phyloP scores from a whole-genome alignment of 2,888 invertebrate species.

The Flexamia atlantica region DNA sequence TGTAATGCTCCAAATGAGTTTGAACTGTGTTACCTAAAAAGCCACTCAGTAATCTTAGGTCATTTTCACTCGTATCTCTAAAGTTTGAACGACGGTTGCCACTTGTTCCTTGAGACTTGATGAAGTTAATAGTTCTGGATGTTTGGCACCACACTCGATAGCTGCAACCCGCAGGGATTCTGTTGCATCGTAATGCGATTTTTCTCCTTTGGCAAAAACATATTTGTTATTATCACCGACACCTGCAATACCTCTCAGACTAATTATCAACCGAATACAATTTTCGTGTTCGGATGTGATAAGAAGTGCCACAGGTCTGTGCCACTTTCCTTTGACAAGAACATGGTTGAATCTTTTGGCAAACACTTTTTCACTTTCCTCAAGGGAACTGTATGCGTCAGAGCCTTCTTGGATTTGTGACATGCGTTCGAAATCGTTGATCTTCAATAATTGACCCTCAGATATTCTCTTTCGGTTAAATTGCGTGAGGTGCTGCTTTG shows the following conservation, averaged over 20 bases:
- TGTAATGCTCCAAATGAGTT: not conserved
- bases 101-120: not conserved
- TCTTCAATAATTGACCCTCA: not conserved
- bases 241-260: not conserved
- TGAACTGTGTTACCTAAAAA: not conserved
- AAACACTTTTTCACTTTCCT: not conserved
- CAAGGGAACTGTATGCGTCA: not conserved
- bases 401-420: not conserved
- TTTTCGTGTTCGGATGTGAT: not conserved
- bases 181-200: not conserved
- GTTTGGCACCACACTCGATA: not conserved
- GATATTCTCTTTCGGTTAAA: not conserved
- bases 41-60: not conserved
- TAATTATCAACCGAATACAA: not conserved
- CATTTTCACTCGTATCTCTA: not conserved
- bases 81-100: not conserved
- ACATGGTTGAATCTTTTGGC: not conserved
- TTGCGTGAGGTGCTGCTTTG: not conserved
- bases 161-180: not conserved
- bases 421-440: not conserved
- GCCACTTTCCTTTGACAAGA: constrained; percentile 9
- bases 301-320: constrained; percentile 7
- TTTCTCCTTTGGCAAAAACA: not conserved
- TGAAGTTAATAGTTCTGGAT: not conserved
- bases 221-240: not conserved